phyloP scores from a whole-genome alignment of 1,140 invertebrate genomes.

The Zaprionus inermis region DNA sequence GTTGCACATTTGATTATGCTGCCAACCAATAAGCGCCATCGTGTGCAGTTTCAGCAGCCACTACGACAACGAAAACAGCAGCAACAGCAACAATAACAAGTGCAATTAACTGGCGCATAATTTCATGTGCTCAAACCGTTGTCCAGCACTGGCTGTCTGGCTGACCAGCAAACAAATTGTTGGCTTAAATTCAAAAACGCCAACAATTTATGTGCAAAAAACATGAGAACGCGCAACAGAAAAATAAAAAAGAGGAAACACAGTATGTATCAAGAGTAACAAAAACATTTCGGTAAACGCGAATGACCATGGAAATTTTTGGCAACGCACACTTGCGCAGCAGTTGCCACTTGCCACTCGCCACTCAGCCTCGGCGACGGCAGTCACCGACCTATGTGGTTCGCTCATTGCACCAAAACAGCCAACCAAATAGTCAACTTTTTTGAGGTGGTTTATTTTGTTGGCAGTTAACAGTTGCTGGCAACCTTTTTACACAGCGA shows the following conservation, averaged over 20 bases:
- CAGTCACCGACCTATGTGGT: conserved; percentile 48
- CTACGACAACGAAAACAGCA: conserved; percentile 5
- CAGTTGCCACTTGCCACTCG: conserved; percentile 18
- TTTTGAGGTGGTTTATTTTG: conserved; percentile 35
- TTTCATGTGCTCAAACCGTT: conserved; percentile 35
- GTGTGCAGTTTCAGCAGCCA: conserved; percentile 27
- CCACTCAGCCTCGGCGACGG: conserved; percentile 17
- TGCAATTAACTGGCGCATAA: conserved; percentile 73
- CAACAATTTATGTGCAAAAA: conserved; percentile 73
- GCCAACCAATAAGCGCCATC: conserved; percentile 76
- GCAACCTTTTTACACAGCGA: conserved; percentile 40
- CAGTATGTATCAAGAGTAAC: conserved; percentile 16
- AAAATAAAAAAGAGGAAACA: conserved; percentile 24
- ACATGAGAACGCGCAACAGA: conserved; percentile 13
- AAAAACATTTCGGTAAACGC: conserved; percentile 29
- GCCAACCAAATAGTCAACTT: conserved; percentile 48
- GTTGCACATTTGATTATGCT: conserved; percentile 79
- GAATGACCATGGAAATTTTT: conserved; percentile 60
- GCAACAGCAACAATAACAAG: conserved; percentile 41
- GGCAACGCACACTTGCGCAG: conserved; percentile 42
- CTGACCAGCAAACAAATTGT: conserved; percentile 79
- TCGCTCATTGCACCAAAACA: conserved; percentile 58
- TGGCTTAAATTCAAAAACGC: conserved; percentile 77
- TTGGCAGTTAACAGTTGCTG: conserved; percentile 38
- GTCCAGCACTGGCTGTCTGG: conserved; percentile 39